phyloP scores from a whole-genome alignment of 2,797 vertebrate species.

The Capromys pilorides region DNA sequence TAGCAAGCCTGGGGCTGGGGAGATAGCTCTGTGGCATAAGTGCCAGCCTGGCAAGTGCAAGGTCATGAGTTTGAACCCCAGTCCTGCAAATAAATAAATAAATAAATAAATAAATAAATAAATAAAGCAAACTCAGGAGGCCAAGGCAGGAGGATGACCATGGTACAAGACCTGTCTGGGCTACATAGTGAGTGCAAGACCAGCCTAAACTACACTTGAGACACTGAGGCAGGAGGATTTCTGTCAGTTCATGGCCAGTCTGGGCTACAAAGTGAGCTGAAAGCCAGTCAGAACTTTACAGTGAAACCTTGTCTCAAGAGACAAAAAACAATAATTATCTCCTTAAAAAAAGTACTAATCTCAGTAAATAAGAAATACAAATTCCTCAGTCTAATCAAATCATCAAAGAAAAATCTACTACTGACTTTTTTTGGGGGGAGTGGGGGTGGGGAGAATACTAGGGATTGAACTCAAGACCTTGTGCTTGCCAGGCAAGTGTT shows the following conservation, averaged over 20 bases:
- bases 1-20: not conserved
- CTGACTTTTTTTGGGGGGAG: not conserved
- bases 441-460: too few relatives aligned
- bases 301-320: not conserved
- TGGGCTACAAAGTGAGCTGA: not conserved
- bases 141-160: not conserved
- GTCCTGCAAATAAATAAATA: too few relatives aligned
- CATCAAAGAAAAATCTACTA: conserved; percentile 20
- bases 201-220: not conserved
- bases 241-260: not conserved
- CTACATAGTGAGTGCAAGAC: not conserved
- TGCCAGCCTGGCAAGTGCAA: too few relatives aligned
- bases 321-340: not conserved
- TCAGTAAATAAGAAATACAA: not conserved
- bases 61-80: too few relatives aligned
- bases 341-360: not conserved
- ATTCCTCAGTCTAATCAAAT: not conserved
- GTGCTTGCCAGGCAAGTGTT: too few relatives aligned
- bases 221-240: not conserved
- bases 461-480: too few relatives aligned
- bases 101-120: too few relatives aligned
- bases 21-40: too few relatives aligned
- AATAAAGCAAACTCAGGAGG: not conserved
- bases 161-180: not conserved
- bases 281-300: not conserved